These are phyloP conservation scores for Drosophila seguyi DNA, from an alignment of 1,140 invertebrate species.

Conservation along the genomic window DNA sequence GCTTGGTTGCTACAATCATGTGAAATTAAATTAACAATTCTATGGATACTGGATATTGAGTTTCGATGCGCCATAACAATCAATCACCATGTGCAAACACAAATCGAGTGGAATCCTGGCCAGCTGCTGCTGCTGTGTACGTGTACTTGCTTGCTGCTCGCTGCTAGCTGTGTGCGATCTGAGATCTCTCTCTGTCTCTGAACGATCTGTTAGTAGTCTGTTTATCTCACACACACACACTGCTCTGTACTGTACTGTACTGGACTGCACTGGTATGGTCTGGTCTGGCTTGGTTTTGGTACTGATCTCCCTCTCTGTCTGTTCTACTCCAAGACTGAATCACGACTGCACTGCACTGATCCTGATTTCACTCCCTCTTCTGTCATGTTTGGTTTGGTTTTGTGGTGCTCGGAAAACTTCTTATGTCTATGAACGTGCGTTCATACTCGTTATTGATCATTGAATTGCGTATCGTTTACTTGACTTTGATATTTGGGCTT, in stretches of 20 bases:
- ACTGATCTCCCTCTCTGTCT: conserved; percentile 33
- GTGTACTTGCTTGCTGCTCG: conserved; percentile 53
- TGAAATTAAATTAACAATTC: conserved; percentile 65
- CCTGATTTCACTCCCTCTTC: conserved; percentile 64
- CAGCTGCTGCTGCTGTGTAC: conserved; percentile 70
- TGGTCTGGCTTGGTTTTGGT: conserved; percentile 27
- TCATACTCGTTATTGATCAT: conserved; percentile 69
- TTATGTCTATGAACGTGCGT: conserved; percentile 72
- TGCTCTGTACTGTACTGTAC: conserved; percentile 32
- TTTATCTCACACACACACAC: conserved; percentile 25
- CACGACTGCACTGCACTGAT: conserved; percentile 66
- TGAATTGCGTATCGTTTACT: conserved; percentile 82
- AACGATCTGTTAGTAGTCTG: conserved; percentile 29
- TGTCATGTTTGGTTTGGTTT: conserved; percentile 74
- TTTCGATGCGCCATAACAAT: conserved; percentile 50
- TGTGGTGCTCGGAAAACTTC: conserved; percentile 79
- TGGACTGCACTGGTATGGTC: conserved; percentile 24
- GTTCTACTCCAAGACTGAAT: conserved; percentile 53
- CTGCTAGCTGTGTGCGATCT: conserved; percentile 42
- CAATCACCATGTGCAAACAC: conserved; percentile 55
- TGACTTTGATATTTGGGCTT: conserved; percentile 81
- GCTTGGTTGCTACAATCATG: conserved; percentile 46
- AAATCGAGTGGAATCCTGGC: conserved; percentile 67
- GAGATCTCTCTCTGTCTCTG: conserved; percentile 26
- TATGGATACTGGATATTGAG: conserved; percentile 54